These are phyloP conservation scores for Drosophila lini DNA, from an alignment of 1,140 invertebrate genomes.

Conservation along the genomic window DNA sequence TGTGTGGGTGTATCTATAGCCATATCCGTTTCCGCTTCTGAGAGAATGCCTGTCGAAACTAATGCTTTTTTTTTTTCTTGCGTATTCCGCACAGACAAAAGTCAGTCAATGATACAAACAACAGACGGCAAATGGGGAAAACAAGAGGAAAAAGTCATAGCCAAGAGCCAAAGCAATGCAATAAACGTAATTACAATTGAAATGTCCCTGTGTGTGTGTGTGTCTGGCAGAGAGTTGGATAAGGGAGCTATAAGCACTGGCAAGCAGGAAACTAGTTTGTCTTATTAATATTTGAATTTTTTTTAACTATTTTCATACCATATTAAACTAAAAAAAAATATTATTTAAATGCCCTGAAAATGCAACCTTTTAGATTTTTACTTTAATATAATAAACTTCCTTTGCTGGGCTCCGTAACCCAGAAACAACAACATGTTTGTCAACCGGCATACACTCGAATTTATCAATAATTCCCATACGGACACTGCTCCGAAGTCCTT, in stretches of 20 bases:
- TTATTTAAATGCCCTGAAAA: background rate
- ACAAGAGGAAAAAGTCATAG: constrained; percentile 39
- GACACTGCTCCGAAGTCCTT: constrained; percentile 24
- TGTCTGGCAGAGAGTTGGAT: constrained; percentile 6
- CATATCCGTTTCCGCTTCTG: background rate
- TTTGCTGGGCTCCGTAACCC: background rate
- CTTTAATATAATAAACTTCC: too few species aligned
- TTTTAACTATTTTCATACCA: too few species aligned
- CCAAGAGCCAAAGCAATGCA: constrained; percentile 60
- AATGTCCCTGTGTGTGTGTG: constrained; percentile 14
- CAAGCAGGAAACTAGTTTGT: background rate
- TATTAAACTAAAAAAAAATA: background rate
- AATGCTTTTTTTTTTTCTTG: constrained; percentile 12
- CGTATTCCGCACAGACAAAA: constrained; percentile 17
- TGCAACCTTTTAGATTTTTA: background rate
- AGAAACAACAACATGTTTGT: constrained; percentile 52
- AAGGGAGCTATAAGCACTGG: background rate
- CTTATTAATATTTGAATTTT: background rate
- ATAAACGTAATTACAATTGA: constrained; percentile 78
- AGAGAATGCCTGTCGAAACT: constrained; percentile 25
- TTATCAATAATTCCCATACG: constrained; percentile 56
- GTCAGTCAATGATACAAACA: constrained; percentile 41
- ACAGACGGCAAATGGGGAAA: constrained; percentile 15
- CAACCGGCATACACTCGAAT: constrained; percentile 49
- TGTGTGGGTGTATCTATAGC: constrained; percentile 9